Evolutionary conservation across 1,140 invertebrate species (phyloP).

Genomic region (Zeugodacus cucurbitae): DNA sequence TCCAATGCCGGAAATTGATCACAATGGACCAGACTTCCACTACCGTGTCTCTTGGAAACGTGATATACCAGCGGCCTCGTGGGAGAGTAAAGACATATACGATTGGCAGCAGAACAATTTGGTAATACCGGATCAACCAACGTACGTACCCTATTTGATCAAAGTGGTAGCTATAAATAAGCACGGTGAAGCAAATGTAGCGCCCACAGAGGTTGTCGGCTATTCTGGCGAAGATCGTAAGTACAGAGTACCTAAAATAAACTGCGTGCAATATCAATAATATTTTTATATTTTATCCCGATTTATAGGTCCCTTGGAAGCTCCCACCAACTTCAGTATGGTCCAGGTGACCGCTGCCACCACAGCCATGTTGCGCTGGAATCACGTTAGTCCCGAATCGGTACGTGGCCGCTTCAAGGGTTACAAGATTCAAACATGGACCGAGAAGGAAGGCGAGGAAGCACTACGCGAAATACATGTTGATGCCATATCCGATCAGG

Average conservation of each 20-base stretch:
- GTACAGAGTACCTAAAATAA: constrained; percentile 43
- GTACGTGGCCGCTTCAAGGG: constrained; percentile 93
- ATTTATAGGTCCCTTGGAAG: constrained; percentile 75
- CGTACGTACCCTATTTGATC: constrained; percentile 90
- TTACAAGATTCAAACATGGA: constrained; percentile 97
- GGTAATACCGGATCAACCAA: constrained; percentile 85
- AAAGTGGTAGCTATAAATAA: constrained; percentile 94
- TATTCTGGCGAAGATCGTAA: constrained; percentile 94
- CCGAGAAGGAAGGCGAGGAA: constrained; percentile 80
- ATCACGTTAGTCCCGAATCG: constrained; percentile 78
- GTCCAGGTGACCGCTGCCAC: constrained; percentile 78
- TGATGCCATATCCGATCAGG: constrained; percentile 76
- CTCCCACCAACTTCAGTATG: constrained; percentile 87
- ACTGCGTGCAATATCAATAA: neutral
- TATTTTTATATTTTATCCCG: neutral
- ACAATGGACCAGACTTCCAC: constrained; percentile 93
- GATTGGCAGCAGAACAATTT: constrained; percentile 80
- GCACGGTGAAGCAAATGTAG: constrained; percentile 86
- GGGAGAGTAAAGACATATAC: constrained; percentile 78
- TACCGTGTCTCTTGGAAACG: constrained; percentile 90
- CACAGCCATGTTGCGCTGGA: constrained; percentile 85
- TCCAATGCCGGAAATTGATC: constrained; percentile 95
- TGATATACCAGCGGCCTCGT: constrained; percentile 79
- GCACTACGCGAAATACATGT: constrained; percentile 82
- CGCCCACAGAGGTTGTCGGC: constrained; percentile 84